phyloP scores from a whole-genome alignment of 2,888 invertebrate genomes.

The Chelonus formosanus region DNA sequence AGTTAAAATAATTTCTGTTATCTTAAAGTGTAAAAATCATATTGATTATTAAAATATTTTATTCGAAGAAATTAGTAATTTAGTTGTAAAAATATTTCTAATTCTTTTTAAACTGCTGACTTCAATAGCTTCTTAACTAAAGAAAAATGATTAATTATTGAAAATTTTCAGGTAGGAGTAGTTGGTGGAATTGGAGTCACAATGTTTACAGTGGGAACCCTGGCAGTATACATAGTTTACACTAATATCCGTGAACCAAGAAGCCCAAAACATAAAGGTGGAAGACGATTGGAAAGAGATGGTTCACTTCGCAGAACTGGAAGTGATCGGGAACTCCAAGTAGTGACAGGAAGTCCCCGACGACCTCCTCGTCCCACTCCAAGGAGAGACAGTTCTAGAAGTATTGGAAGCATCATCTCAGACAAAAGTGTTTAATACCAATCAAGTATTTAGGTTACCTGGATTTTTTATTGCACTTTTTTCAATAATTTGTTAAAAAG shows the following conservation, averaged over 20 bases:
- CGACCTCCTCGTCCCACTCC: slow-evolving; percentile 27
- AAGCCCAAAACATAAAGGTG: slow-evolving; percentile 44
- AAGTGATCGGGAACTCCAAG: slow-evolving; percentile 51
- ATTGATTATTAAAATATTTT: no score
- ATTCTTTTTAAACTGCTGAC: no score
- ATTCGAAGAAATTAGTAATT: no score
- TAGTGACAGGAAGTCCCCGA: slow-evolving; percentile 37
- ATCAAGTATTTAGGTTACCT: no score
- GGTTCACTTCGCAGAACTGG: slow-evolving; percentile 54
- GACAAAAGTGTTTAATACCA: slow-evolving; percentile 57
- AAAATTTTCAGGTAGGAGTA: slow-evolving; percentile 33
- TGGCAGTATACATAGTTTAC: slow-evolving; percentile 58
- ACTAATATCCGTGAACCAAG: slow-evolving; percentile 56
- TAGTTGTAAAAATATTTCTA: no score
- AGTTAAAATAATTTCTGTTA: no score
- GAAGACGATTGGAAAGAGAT: slow-evolving; percentile 48
- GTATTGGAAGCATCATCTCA: slow-evolving; percentile 56
- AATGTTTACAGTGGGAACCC: slow-evolving; percentile 58
- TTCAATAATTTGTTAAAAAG: no score
- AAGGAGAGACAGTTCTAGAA: slow-evolving; percentile 54
- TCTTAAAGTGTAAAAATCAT: no score
- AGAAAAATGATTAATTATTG: no score
- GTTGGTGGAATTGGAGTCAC: slow-evolving; percentile 59
- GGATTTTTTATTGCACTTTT: no score
- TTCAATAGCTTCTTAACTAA: no score